phyloP scores from a whole-genome alignment of 2,888 invertebrate species.

The Drosophila lacicola region DNA sequence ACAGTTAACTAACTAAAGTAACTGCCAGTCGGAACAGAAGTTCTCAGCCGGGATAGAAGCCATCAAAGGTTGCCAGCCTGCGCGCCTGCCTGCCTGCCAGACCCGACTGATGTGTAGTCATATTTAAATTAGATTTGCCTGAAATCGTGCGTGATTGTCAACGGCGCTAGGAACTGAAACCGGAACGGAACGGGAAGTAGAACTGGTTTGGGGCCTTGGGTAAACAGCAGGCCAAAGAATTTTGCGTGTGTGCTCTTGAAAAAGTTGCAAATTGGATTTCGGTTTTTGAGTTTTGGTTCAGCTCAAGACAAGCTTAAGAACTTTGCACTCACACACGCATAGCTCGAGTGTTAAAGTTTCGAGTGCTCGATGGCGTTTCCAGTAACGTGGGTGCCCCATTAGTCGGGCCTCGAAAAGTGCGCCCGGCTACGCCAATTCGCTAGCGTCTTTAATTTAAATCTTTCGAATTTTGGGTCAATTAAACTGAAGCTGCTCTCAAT shows the following conservation, averaged over 20 bases:
- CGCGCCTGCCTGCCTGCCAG: conserved; percentile 3
- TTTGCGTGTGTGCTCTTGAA: conserved; percentile 69
- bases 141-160: conserved; percentile 82
- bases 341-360: conserved; percentile 39
- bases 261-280: conserved; percentile 80
- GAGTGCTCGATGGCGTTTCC: not conserved
- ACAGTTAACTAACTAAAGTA: conserved; percentile 79
- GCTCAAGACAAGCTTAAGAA: conserved; percentile 44
- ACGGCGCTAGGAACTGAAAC: conserved; percentile 32
- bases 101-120: conserved; percentile 68
- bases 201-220: conserved; percentile 16
- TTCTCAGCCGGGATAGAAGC: conserved; percentile 34
- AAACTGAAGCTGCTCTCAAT: conserved; percentile 72
- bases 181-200: conserved; percentile 13
- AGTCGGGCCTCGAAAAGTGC: conserved; percentile 16
- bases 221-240: conserved; percentile 48
- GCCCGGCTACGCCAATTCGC: conserved; percentile 18
- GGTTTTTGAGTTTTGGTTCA: conserved; percentile 65
- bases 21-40: conserved; percentile 55
- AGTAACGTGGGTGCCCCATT: conserved; percentile 21
- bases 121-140: conserved; percentile 81
- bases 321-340: conserved; percentile 29
- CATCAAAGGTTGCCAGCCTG: conserved; percentile 68
- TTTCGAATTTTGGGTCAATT: conserved; percentile 65
- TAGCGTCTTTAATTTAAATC: conserved; percentile 57